Evolutionary conservation across 2,888 invertebrate genomes (phyloP), one percentile per base, ranked within the genome.

Genomic region (Isoperla grammatica): DNA sequence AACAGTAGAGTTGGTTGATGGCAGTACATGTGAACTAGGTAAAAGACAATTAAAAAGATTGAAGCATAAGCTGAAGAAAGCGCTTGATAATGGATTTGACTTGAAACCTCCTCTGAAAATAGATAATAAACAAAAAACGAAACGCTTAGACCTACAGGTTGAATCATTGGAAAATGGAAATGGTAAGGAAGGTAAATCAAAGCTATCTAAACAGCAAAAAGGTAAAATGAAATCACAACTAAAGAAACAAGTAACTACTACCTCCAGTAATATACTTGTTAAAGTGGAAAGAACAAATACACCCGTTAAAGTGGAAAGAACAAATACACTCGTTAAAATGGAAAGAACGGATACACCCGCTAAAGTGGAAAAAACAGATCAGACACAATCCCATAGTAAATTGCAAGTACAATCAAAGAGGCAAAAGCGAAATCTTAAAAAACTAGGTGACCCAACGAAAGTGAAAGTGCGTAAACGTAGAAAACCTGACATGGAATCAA

Each of bases 401-500:
- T 29, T 29, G 4, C 29, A 29, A 8, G 29, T 8, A 29, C 29
- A 29, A 29, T 29, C 23, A 17, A 6, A 9, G 15, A 20, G 39
- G 5, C 45, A 57, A 13, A 57, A 49, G 39, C 11, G 40, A 23
- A 49, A 57, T 48, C 13, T 40, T 35, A 48, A 57, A 57, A 23
- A 45, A 42, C 13, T 12, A 56, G 15, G 43, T 20, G 20, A 5
- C 19, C 22, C 9, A 17, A 56, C 43, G 17, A 37, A 54, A 17
- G 19, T 39, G n/a, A 48, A 49, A 23, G 19, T 6, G 65, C n/a
- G n/a, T n/a, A 71, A 70, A 56, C 73, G 75, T 37, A 76, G 73
- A 70, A 83, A 79, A 70, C 78, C 73, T 65, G 73, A 70, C 68
- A 8, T 48, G 20, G 71, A 71, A 9, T 70, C 72, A 57, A 76